phyloP scores from a whole-genome alignment of 2,113 vertebrate genomes.

The Lampris megalopsis region DNA sequence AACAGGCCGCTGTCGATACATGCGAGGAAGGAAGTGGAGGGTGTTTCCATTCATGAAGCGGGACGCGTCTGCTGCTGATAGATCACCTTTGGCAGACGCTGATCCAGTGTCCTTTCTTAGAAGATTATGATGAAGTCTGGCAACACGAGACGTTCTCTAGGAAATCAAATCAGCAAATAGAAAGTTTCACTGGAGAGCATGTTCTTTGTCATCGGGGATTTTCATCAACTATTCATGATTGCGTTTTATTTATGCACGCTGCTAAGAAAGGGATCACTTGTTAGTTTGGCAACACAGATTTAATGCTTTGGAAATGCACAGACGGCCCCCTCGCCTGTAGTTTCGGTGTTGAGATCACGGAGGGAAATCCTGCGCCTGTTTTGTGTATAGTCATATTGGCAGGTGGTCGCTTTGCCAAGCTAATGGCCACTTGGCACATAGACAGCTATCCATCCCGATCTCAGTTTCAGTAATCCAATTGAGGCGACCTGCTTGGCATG shows the following conservation, averaged over 20 bases:
- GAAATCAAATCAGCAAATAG: slow-evolving; percentile 21
- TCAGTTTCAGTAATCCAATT: slow-evolving; percentile 75
- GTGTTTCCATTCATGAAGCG: slow-evolving; percentile 61
- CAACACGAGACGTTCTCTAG: background rate
- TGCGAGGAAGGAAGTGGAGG: slow-evolving; percentile 26
- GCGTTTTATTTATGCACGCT: slow-evolving; percentile 49
- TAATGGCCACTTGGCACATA: slow-evolving; percentile 78
- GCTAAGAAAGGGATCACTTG: background rate
- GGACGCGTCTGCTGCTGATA: slow-evolving; percentile 56
- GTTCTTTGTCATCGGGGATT: background rate
- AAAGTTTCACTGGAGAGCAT: too few relatives aligned
- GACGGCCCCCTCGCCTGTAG: slow-evolving; percentile 15
- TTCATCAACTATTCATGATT: slow-evolving; percentile 37
- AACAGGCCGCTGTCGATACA: slow-evolving; percentile 24
- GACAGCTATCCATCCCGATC: slow-evolving; percentile 76
- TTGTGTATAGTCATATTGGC: slow-evolving; percentile 58
- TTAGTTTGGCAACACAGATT: slow-evolving; percentile 52
- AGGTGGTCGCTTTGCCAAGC: slow-evolving; percentile 18
- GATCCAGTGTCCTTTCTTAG: slow-evolving; percentile 35
- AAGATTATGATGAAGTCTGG: slow-evolving; percentile 40
- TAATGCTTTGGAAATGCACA: slow-evolving; percentile 57
- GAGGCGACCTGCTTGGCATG: slow-evolving; percentile 78
- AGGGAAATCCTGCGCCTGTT: slow-evolving; percentile 68
- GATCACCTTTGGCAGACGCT: slow-evolving; percentile 26
- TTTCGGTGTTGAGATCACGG: slow-evolving; percentile 32